Evolutionary conservation across 2,113 vertebrate species (phyloP), one percentile per base, ranked within the genome.

Genomic region (Phrynosoma platyrhinos): DNA sequence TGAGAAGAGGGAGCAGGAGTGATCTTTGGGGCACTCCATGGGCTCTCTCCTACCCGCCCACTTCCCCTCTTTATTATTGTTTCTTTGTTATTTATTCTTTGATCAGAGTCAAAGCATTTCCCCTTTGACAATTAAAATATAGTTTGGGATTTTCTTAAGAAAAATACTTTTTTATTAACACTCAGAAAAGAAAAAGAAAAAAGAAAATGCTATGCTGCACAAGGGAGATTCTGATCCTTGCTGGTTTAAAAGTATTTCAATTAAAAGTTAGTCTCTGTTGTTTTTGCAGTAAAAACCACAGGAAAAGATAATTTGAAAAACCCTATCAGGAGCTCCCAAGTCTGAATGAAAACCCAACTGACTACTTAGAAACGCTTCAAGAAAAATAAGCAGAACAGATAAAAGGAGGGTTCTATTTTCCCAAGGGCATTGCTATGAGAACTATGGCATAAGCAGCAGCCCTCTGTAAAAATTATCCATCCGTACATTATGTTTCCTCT

Each of bases 271-370:
- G 30, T n/a, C 36, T 75, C 27, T 68, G 42, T 86, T 79, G 76
- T 62, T 74, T 42, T 75, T 82, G 79, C 79, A 87, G 18, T 82
- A 82, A 87, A 62, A 87, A 87, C 79, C 79, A 75, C 14, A 76
- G 71, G 79, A 82, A 87, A 82, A 10, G 69, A 75, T 82, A 62
- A 75, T 82, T 74, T 82, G 69, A 82, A 87, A 20, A 52, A 62
- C 53, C 71, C 69, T 36, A 82, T 12, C 36, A 76, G 71, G 69
- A 87, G 40, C 40, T 82, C 71, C 79, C 20, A 82, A 75, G 12
- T 75, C 79, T 76, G 86, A 82, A 66, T n/a, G 64, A 75, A 82
- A 64, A 75, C 79, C 18, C 79, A 87, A 76, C 20, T 52, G 40
- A 21, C 53, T 64, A 47, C 58, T 87, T 82, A 64, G 69, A 87